A percentile compares a stretch with the other conserved stretches of the same genome.
phyloP scores from a whole-genome alignment of 2,888 invertebrate genomes.

The Stictocephala bisonia region DNA sequence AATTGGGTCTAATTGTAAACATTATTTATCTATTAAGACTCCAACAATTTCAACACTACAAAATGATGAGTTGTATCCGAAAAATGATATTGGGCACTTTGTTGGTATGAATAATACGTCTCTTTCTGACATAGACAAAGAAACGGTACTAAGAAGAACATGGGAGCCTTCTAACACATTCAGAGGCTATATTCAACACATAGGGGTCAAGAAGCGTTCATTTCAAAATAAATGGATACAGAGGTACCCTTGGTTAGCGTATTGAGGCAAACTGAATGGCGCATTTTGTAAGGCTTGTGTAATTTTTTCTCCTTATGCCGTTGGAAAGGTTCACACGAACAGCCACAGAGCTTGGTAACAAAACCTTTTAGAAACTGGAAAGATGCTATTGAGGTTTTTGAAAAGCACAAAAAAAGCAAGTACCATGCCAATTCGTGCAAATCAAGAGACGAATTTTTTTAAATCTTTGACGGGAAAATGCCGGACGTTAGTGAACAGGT shows the following conservation, averaged over 20 bases:
- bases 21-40: too few species aligned
- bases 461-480: not conserved
- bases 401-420: not conserved
- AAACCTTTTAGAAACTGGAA: slow-evolving; percentile 20
- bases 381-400: slow-evolving; percentile 18
- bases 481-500: not conserved
- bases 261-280: slow-evolving; percentile 22
- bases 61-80: too few species aligned
- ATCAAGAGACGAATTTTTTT: not conserved
- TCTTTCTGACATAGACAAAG: too few species aligned
- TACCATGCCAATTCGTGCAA: too few species aligned
- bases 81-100: too few species aligned
- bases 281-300: slow-evolving; percentile 35
- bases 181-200: too few species aligned
- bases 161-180: too few species aligned
- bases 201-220: too few species aligned
- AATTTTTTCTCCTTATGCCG: not conserved
- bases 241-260: slow-evolving; percentile 2
- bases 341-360: not conserved
- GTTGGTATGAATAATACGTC: too few species aligned
- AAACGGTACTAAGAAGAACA: too few species aligned
- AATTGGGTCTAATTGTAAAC: too few species aligned
- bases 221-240: slow-evolving; percentile 26
- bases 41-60: too few species aligned
- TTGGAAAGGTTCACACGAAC: slow-evolving; percentile 15